Percentiles rank a stretch among this genome's conserved stretches.
These are phyloP conservation scores for Zapus hudsonius DNA, from an alignment of 2,113 vertebrate species.

Conservation along the genomic window DNA sequence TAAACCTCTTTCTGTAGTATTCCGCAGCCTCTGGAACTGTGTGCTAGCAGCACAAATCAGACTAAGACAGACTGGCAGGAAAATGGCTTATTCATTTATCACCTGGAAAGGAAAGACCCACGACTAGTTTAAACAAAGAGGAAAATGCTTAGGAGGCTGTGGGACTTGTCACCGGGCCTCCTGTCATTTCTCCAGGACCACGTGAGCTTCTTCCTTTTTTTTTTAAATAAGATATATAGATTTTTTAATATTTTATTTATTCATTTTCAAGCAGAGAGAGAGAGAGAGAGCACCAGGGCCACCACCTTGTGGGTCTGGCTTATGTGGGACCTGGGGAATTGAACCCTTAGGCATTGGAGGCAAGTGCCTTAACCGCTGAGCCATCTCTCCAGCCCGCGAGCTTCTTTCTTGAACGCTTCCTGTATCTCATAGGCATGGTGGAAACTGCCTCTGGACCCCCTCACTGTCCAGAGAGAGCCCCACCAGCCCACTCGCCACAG, in stretches of 20 bases:
- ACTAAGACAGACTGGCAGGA: background rate
- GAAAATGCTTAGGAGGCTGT: rapidly evolving
- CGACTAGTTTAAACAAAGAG: background rate
- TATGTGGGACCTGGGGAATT: no score
- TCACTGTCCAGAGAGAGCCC: background rate
- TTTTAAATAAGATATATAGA: no score
- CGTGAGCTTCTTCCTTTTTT: no score
- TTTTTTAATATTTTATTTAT: no score
- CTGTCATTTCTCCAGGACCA: rapidly evolving
- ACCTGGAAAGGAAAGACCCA: background rate
- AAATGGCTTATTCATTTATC: background rate
- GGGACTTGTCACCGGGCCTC: background rate
- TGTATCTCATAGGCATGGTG: background rate
- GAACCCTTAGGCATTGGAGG: no score
- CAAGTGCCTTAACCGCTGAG: no score
- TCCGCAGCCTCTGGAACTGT: background rate
- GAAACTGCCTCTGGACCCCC: background rate
- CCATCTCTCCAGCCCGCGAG: no score
- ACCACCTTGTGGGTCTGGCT: no score
- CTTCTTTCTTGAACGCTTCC: background rate
- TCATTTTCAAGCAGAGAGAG: no score
- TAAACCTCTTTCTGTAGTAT: background rate
- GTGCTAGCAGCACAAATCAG: background rate
- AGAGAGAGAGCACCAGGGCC: no score
- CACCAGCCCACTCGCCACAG: background rate